phyloP scores from a whole-genome alignment of 1,140 invertebrate genomes.

The Nasonia vitripennis region DNA sequence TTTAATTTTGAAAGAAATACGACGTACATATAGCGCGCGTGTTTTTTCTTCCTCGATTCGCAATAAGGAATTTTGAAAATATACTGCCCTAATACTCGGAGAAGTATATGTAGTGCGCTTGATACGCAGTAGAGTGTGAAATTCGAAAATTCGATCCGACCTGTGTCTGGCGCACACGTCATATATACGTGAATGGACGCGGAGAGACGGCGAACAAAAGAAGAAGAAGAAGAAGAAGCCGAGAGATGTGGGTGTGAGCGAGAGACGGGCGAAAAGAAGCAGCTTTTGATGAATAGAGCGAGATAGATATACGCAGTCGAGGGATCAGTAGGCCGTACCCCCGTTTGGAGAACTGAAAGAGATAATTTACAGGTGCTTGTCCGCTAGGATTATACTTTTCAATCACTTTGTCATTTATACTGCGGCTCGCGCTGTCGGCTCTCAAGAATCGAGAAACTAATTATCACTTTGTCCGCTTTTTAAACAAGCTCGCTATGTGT shows the following conservation, averaged over 20 bases:
- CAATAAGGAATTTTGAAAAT: too few species aligned
- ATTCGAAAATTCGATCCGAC: background rate
- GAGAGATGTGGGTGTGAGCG: conserved; percentile 8
- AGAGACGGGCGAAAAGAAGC: background rate
- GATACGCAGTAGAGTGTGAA: background rate
- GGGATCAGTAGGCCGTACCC: conserved; percentile 10
- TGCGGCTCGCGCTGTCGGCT: background rate
- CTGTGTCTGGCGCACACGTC: background rate
- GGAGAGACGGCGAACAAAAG: background rate
- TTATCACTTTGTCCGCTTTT: conserved; percentile 21
- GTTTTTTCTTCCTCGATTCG: background rate
- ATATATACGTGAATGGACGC: background rate
- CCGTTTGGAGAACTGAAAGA: conserved; percentile 39
- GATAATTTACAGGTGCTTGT: conserved; percentile 45
- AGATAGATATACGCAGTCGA: conserved; percentile 31
- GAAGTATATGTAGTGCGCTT: background rate
- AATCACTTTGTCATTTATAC: conserved; percentile 49
- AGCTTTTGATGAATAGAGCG: conserved; percentile 33
- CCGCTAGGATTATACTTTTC: conserved; percentile 40
- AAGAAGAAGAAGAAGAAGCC: conserved; percentile 1
- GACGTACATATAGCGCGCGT: background rate
- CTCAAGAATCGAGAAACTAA: conserved; percentile 36
- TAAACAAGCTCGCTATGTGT: background rate
- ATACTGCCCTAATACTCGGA: background rate
- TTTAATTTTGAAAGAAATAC: conserved; percentile 3